These are phyloP conservation scores for Oscheius sp. DNA, from an alignment of 2,888 invertebrate genomes.

Conservation along the genomic window DNA sequence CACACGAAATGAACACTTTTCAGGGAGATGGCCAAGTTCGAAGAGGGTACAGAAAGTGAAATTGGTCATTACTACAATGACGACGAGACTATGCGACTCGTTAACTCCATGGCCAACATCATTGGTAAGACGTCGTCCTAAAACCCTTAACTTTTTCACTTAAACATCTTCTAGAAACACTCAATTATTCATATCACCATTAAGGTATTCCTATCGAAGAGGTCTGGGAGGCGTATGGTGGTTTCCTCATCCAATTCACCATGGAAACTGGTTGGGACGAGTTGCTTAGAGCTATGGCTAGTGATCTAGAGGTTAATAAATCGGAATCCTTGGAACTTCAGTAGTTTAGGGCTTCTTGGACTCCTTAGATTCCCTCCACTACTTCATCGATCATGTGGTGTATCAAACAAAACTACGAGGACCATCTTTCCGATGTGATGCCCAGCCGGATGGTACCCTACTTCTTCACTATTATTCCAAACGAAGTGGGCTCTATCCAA, in stretches of 20 bases:
- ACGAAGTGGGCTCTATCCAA: constrained; percentile 90
- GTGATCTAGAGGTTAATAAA: constrained; percentile 65
- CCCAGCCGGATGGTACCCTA: constrained; percentile 75
- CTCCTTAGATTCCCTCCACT: constrained; percentile 92
- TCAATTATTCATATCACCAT: constrained; percentile 7
- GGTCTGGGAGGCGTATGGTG: constrained; percentile 73
- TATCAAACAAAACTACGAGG: constrained; percentile 71
- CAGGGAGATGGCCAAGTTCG: constrained; percentile 70
- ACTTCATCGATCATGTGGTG: constrained; percentile 71
- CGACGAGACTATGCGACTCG: constrained; percentile 69
- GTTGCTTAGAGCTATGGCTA: constrained; percentile 69
- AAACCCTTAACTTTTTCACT: not conserved
- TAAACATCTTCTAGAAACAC: not conserved
- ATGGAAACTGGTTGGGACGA: constrained; percentile 74
- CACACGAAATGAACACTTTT: constrained; percentile 19
- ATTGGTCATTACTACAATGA: constrained; percentile 70
- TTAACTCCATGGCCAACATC: constrained; percentile 68
- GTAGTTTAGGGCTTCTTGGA: constrained; percentile 83
- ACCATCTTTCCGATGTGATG: constrained; percentile 64
- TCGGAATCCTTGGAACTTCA: constrained; percentile 29
- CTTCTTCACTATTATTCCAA: constrained; percentile 96
- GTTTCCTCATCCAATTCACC: constrained; percentile 72
- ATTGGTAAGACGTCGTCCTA: constrained; percentile 52
- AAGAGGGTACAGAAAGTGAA: constrained; percentile 68
- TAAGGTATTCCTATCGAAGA: constrained; percentile 70